Conservation (phyloP, 2,888 invertebrate genomes). For the Dexiosoma caninum region DNA sequence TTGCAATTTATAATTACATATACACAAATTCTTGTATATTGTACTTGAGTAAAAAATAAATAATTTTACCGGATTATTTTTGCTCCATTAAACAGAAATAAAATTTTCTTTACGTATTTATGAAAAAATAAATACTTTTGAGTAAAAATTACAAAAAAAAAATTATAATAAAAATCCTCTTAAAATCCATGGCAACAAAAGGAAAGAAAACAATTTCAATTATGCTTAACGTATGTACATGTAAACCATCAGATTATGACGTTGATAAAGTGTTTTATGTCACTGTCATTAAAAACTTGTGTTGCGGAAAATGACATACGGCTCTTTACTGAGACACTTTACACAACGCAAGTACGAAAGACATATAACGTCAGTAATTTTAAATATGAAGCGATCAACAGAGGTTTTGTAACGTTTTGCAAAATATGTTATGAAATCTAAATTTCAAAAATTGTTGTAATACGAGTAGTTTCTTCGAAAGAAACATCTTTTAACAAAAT, state of each 20-base stretch:
- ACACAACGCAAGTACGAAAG: not conserved
- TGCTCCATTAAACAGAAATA: not conserved
- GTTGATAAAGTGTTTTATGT: conserved; percentile 48
- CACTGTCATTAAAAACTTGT: conserved; percentile 25
- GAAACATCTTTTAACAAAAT: no score
- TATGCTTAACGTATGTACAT: not conserved
- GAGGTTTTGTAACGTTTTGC: not conserved
- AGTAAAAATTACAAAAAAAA: no score
- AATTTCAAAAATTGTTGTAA: no score
- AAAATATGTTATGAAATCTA: conserved; percentile 15
- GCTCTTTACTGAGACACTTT: not conserved
- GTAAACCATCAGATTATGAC: conserved; percentile 37
- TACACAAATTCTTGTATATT: not conserved
- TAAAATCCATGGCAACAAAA: not conserved
- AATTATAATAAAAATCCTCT: not conserved
- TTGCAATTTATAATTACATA: not conserved
- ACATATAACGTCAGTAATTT: not conserved
- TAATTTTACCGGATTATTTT: no score
- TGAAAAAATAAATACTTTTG: no score
- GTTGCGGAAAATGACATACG: conserved; percentile 8
- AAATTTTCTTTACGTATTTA: not conserved
- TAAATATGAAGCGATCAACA: not conserved
- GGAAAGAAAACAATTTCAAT: not conserved
- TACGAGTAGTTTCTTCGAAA: no score
- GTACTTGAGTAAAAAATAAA: no score